Percentiles rank a stretch among this genome's conserved stretches.
Conservation (phyloP, 2,113 vertebrate species). For the Clupea harengus region DNA sequence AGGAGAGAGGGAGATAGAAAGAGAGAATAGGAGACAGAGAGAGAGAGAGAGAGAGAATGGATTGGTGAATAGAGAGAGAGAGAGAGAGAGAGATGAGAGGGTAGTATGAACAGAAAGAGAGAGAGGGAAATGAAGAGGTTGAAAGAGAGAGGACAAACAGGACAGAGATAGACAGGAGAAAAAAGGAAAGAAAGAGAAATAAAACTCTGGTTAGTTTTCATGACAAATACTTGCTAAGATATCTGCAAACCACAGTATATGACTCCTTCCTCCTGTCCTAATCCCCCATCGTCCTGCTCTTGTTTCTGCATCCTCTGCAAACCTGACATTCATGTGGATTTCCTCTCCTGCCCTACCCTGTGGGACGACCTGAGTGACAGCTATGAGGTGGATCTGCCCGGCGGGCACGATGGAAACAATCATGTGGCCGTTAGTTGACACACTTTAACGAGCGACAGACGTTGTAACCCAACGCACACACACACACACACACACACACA, state of each 20-base stretch:
- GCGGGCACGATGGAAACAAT: not conserved
- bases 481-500: constrained; percentile 29
- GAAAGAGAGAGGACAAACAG: not conserved
- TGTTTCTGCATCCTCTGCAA: constrained; percentile 18
- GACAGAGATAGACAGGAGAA: not conserved
- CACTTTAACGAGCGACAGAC: not conserved
- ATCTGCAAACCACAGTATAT: constrained; percentile 27
- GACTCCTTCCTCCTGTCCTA: constrained; percentile 16
- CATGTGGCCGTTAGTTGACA: not conserved
- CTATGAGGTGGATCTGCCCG: not conserved
- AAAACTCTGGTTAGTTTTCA: constrained; percentile 24
- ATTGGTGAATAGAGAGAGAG: not conserved
- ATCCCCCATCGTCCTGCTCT: no score
- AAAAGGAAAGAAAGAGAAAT: not conserved
- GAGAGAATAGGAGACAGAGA: no score
- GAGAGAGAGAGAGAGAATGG: not conserved
- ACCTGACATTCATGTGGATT: constrained; percentile 24
- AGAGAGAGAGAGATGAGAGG: not conserved
- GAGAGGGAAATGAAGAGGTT: not conserved
- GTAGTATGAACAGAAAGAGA: no score
- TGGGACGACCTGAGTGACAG: not conserved
- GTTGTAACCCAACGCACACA: not conserved
- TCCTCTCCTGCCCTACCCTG: not conserved
- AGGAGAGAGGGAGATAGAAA: not conserved
- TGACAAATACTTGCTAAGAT: constrained; percentile 28